Base-by-base conservation (phyloP, 2,797 vertebrate genomes). In the Amphiprion clarkii region DNA sequence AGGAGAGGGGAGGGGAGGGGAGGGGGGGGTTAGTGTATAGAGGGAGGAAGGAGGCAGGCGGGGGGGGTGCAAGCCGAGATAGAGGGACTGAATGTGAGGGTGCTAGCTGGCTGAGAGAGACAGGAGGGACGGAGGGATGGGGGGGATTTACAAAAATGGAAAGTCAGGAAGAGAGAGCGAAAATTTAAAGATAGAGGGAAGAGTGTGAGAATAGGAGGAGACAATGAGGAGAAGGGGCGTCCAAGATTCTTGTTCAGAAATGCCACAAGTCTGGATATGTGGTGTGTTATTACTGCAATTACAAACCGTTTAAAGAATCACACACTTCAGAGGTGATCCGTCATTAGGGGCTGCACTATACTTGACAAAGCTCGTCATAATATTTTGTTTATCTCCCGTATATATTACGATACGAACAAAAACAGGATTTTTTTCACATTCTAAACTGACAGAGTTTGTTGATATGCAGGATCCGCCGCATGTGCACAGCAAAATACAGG, bases 1-100 rank as follows among this genome's bases (percentile, higher is more conserved):
- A 19, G 54, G 71, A 14, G 52, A 62, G 29, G 21, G 12, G 31
- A 33, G 71, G 86, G 67, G 76, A 55, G 74, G 39, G 71, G 54
- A 84, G 58, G 69, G 27, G 79, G 48, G 71, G 49, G 69, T 23
- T 27, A 39, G 66, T 51, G 79, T 66, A 66, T 62, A 21, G 55
- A 64, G 74, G 14, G 80, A 14, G 36, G 27, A 23, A 55, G 33
- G 49, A 21, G 60, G 16, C 16, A 53, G 71, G 10, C 31, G 64
- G 27, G 21, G 8, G 65, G 66, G 71, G 52, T 49, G 71, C 25
- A 23, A 39, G 67, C 63, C 40, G 67, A 75, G 68, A 70, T 71
- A 70, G 78, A 74, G 56, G 65, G 86, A 54, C 66, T 52, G 78
- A 83, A 81, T 71, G 83, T 55, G 74, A 78, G 77, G 70, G 57